Conservation (phyloP, 2,888 invertebrate species). For the Stomorhina lunata region DNA sequence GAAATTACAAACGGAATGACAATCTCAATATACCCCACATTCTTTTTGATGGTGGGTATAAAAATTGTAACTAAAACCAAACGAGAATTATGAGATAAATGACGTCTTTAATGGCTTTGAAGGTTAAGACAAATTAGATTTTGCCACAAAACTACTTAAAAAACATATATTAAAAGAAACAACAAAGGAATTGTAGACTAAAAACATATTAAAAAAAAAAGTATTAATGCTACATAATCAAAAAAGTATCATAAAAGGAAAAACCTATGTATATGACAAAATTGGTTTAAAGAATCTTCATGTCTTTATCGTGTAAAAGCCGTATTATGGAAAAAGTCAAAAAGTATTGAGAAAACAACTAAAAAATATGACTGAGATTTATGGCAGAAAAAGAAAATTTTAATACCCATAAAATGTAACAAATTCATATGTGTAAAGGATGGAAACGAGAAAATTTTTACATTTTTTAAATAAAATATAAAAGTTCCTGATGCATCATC, state of each 20-base stretch:
- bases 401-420: slow-evolving; percentile 20
- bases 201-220: not conserved
- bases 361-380: slow-evolving; percentile 34
- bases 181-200: slow-evolving; percentile 15
- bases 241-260: not conserved
- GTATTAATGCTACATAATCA: slow-evolving; percentile 23
- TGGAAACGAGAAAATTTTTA: too few species aligned
- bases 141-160: slow-evolving; percentile 35
- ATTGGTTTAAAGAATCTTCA: too few species aligned
- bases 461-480: too few species aligned
- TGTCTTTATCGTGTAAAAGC: too few species aligned
- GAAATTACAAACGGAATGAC: too few species aligned
- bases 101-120: slow-evolving; percentile 58
- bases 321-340: slow-evolving; percentile 30
- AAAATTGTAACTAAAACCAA: not conserved
- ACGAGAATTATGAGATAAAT: slow-evolving; percentile 45
- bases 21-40: too few species aligned
- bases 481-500: too few species aligned
- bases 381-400: slow-evolving; percentile 40
- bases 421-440: too few species aligned
- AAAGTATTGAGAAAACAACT: slow-evolving; percentile 32
- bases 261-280: slow-evolving; percentile 10
- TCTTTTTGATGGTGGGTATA: too few species aligned
- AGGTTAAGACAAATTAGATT: slow-evolving; percentile 62
- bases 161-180: slow-evolving; percentile 10